phyloP scores from a whole-genome alignment of 2,797 vertebrate species.

The Sorex maritimensis region DNA sequence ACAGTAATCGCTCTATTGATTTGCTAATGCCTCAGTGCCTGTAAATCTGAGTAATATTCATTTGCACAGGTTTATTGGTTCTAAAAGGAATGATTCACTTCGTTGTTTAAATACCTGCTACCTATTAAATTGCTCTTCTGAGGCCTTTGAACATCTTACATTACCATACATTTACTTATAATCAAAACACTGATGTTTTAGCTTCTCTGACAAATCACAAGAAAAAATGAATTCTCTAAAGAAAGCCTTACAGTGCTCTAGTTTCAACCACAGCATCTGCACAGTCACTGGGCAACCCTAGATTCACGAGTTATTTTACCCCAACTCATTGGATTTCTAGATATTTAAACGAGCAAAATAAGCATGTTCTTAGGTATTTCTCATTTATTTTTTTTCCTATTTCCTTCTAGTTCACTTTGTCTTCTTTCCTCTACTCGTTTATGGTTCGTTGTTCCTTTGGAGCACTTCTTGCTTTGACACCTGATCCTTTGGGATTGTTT shows the following conservation, averaged over 20 bases:
- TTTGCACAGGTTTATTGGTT: slow-evolving; percentile 73
- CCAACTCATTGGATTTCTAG: not conserved
- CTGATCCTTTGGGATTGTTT: not conserved
- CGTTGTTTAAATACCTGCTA: slow-evolving; percentile 74
- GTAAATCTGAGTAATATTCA: slow-evolving; percentile 73
- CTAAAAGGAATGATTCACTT: slow-evolving; percentile 78
- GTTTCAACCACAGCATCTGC: not conserved
- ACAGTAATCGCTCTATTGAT: slow-evolving; percentile 53
- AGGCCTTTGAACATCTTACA: slow-evolving; percentile 41
- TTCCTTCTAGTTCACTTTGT: not conserved
- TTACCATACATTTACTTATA: slow-evolving; percentile 73
- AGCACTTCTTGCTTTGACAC: not conserved
- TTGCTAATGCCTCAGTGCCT: not conserved
- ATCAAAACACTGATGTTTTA: not conserved
- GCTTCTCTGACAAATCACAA: slow-evolving; percentile 11
- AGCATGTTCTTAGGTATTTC: not conserved
- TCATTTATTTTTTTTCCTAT: not conserved
- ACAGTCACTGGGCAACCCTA: fast-evolving
- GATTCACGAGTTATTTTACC: not conserved
- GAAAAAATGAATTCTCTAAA: slow-evolving; percentile 35
- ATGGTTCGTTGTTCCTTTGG: not conserved
- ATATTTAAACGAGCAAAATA: not conserved
- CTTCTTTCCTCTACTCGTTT: not conserved
- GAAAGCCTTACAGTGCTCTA: fast-evolving
- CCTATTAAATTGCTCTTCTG: slow-evolving; percentile 77